phyloP scores from a whole-genome alignment of 2,113 vertebrate species.

The Anser brachyrhynchus region DNA sequence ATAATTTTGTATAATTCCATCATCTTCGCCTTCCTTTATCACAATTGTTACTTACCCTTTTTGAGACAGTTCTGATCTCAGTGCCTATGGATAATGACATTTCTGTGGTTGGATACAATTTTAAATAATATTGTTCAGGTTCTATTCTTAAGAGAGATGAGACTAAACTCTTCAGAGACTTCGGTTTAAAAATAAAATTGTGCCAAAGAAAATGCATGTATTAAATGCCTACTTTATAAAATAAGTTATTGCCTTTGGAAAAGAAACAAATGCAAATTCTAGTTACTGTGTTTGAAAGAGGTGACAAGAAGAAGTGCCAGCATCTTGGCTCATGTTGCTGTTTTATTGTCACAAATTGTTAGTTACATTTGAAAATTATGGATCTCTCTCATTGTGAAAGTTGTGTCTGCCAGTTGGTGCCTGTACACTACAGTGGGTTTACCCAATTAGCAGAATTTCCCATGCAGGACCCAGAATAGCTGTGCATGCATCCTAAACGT shows the following conservation, averaged over 20 bases:
- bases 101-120: background rate
- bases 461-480: conserved; percentile 38
- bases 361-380: conserved; percentile 67
- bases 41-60: background rate
- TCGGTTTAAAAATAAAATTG: background rate
- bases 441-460: conserved; percentile 58
- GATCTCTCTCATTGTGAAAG: conserved; percentile 43
- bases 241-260: conserved; percentile 52
- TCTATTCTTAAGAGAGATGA: background rate
- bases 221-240: conserved; percentile 42
- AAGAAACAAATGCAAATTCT: conserved; percentile 53
- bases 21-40: background rate
- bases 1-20: background rate
- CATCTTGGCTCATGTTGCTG: conserved; percentile 50
- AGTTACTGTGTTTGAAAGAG: conserved; percentile 43
- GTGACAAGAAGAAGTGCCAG: conserved; percentile 52
- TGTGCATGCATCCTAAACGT: background rate
- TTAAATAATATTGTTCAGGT: background rate
- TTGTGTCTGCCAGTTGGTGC: conserved; percentile 63
- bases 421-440: conserved; percentile 47
- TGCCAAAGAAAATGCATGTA: background rate
- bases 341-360: conserved; percentile 71
- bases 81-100: background rate
- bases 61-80: background rate
- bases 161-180: background rate